phyloP scores from a whole-genome alignment of 2,113 vertebrate species.

The Madoqua kirkii region DNA sequence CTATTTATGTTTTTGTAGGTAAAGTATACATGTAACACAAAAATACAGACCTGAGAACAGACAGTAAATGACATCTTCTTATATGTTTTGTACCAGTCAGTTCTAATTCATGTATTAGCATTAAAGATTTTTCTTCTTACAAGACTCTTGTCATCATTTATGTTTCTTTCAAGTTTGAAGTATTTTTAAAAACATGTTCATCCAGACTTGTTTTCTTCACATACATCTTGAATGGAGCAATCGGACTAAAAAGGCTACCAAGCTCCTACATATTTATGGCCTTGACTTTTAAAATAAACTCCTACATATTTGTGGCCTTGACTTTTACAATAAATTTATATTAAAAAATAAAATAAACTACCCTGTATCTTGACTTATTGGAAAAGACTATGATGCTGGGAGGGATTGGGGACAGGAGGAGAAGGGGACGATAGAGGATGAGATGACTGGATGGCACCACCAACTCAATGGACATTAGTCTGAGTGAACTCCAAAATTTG shows the following conservation, averaged over 20 bases:
- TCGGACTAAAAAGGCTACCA: not conserved
- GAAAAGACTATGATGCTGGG: too few species aligned
- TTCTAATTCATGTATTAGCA: not conserved
- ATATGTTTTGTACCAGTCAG: not conserved
- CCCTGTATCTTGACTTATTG: not conserved
- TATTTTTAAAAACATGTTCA: not conserved
- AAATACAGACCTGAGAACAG: not conserved
- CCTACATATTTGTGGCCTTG: not conserved
- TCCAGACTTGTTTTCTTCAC: not conserved
- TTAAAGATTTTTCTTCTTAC: not conserved
- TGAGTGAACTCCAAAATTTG: too few species aligned
- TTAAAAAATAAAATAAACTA: not conserved
- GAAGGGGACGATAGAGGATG: too few species aligned
- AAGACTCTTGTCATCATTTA: not conserved
- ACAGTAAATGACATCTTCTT: not conserved
- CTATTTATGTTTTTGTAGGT: not conserved
- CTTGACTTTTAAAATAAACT: not conserved
- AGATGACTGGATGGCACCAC: too few species aligned
- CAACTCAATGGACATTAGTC: too few species aligned
- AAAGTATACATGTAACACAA: not conserved
- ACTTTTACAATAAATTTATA: not conserved
- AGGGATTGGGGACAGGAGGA: too few species aligned
- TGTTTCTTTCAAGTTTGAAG: not conserved
- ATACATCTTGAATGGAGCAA: not conserved
- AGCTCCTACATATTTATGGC: not conserved